Base-by-base conservation (phyloP, 2,888 invertebrate species). In the Leucania comma region DNA sequence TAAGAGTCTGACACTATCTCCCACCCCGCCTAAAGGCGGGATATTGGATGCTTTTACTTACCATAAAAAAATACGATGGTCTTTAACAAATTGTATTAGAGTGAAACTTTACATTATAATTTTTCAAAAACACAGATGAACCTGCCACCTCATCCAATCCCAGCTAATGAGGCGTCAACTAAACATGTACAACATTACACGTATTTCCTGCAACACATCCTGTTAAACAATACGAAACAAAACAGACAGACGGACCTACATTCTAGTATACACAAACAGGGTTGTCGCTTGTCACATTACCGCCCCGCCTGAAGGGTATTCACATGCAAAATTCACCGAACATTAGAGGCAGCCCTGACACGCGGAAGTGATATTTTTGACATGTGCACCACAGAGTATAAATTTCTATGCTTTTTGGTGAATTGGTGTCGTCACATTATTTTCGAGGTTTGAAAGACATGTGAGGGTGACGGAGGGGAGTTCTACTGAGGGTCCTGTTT, bases 221-320 rank as follows among this genome's bases (percentile, higher is more conserved):
- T 79, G 82, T 63, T 81, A 24, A 78, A 68, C 80, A 78, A 80
- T 73, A 72, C 75, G 75, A 83, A 84, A 85, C 80, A 78, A 85
- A 83, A 72, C 83, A 85, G 83, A 83, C 84, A 78, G 74, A 72
- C 74, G 76, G 69, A 83, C 83, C 71, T 75, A 81, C 79, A 85
- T 84, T 86, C 82, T 86, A 54, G 32, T 57, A 85, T 84, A 88
- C 83, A 87, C 86, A 84, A 83, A 81, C 86, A 91, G 91, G 93
- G 95, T 93, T 94, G 92, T 95, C 95, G 87, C 94, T 90, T 95
- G 95, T 95, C 95, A 95, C 91, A 95, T 95, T 95, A 95, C 90
- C 87, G 90, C 87, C 86, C 87, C 86, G 87, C 89, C 85, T 87
- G 89, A 88, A 89, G 88, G 72, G 78, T 91, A 92, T 93, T 93